Evolutionary conservation across 2,888 invertebrate genomes (phyloP), one percentile per base, ranked within the genome.

Genomic region (Thymelicus acteon): DNA sequence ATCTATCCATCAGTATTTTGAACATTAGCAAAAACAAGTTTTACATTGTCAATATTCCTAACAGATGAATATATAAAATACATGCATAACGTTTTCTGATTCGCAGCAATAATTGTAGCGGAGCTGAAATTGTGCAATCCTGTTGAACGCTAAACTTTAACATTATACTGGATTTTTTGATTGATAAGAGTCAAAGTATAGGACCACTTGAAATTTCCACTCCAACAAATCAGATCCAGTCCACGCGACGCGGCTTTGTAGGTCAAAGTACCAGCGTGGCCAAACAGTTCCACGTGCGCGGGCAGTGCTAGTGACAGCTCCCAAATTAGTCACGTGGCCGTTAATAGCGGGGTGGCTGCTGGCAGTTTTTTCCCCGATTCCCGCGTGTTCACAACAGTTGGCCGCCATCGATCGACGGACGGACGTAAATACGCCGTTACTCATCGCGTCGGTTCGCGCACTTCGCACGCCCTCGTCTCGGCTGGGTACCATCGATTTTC

Each of bases 251-350:
- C 58, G 2, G 58, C 72, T 62, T 71, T 71, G 64, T 66, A 72
- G 74, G 73, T 75, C 74, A 72, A 24, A 58, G 31, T 68, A 71
- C 68, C 67, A 72, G 76, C 63, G 69, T 24, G 57, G 69, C 48
- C 69, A 69, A 69, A 69, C 75, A 76, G 71, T 79, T 77, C 87
- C 91, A 89, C 92, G 91, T 90, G 90, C 83, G 79, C 77, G 76
- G 77, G 74, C 78, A 72, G 90, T 94, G 94, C 79, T 77, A 77
- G 82, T 93, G 94, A 94, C 94, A 93, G 94, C 88, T 90, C 87
- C 87, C 88, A 92, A 93, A 93, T 93, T 88, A 91, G 92, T 92
- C 93, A 92, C 93, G 93, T 93, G 93, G 88, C 91, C 83, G 84
- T 81, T 91, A 91, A 91, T 90, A 88, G 91, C 85, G 86, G 86